Conservation (phyloP, 2,797 vertebrate species). For the Melanotaenia maccullochi region DNA sequence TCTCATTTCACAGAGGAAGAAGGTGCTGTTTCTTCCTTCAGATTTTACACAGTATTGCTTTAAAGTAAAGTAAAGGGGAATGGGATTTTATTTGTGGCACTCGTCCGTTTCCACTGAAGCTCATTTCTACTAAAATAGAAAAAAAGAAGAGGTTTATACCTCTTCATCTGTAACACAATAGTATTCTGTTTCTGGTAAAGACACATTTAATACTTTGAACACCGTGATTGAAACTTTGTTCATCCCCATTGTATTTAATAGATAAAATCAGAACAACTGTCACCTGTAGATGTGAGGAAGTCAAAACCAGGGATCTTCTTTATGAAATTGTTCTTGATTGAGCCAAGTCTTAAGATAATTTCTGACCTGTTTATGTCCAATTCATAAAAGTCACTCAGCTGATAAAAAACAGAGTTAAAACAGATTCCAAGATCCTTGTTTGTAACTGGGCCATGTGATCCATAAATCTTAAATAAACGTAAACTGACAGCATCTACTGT, state of each 20-base stretch:
- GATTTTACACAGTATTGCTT: constrained; percentile 5
- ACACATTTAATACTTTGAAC: neutral
- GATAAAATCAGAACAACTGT: neutral
- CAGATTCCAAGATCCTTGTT: neutral
- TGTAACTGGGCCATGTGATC: neutral
- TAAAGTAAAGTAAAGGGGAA: constrained; percentile 6
- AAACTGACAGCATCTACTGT: neutral
- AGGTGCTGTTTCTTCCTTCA: neutral
- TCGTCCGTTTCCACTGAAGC: constrained; percentile 3
- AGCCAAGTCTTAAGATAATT: neutral
- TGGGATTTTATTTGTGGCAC: constrained; percentile 8
- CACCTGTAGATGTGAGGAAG: neutral
- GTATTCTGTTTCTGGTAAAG: neutral
- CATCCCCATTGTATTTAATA: neutral
- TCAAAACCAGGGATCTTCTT: neutral
- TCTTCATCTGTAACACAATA: constrained; percentile 3
- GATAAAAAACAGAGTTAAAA: neutral
- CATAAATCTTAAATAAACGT: neutral
- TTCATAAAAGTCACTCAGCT: neutral
- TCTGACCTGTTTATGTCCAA: neutral
- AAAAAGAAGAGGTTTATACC: neutral
- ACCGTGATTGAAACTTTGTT: constrained; percentile 8
- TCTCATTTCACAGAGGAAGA: constrained; percentile 4
- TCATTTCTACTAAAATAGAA: neutral
- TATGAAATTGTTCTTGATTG: neutral